Conservation (phyloP, 2,888 invertebrate genomes). For the Epiblema foenella region DNA sequence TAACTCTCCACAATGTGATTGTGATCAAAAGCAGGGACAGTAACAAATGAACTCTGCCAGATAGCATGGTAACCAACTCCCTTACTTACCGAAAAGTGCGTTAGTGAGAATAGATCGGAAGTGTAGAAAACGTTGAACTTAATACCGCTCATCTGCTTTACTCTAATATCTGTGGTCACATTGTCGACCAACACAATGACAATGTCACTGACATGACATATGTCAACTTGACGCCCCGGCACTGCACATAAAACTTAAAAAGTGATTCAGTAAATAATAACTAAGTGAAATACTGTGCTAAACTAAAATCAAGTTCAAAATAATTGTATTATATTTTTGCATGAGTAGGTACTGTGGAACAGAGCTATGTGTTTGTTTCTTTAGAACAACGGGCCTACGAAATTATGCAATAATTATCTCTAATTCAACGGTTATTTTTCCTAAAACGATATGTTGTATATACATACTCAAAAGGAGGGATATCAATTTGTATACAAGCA, state of each 20-base stretch:
- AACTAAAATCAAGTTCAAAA: slow-evolving; percentile 1
- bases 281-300: neutral
- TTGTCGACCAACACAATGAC: too few species aligned
- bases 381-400: neutral
- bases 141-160: too few species aligned
- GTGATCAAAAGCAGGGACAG: too few species aligned
- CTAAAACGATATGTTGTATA: neutral
- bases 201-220: too few species aligned
- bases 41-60: too few species aligned
- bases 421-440: neutral
- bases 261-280: neutral
- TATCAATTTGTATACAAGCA: neutral
- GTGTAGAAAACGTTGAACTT: too few species aligned
- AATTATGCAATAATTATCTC: slow-evolving; percentile 3
- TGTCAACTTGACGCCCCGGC: neutral
- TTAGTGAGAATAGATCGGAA: too few species aligned
- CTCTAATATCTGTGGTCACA: too few species aligned
- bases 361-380: slow-evolving; percentile 12
- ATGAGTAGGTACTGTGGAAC: slow-evolving; percentile 23
- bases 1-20: too few species aligned
- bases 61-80: too few species aligned
- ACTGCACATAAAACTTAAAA: neutral
- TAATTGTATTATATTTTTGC: slow-evolving; percentile 8
- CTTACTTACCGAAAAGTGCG: too few species aligned
- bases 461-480: neutral